phyloP scores from a whole-genome alignment of 30 jellyfish, hydroid and myxozoan species.

The Hydractinia echinata region DNA sequence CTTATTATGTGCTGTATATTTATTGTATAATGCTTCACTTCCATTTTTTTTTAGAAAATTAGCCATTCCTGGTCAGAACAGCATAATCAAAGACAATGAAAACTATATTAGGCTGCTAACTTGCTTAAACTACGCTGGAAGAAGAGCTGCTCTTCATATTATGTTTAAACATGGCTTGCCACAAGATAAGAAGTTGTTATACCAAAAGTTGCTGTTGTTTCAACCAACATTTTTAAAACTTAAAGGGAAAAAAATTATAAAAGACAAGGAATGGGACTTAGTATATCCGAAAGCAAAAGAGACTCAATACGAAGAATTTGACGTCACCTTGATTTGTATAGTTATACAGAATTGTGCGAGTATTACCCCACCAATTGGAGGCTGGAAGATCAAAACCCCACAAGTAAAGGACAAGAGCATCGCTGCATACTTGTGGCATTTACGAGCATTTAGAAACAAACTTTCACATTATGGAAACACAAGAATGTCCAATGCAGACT shows the following conservation, averaged over 20 bases:
- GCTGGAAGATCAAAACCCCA: not conserved
- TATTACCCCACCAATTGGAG: conserved; percentile 5
- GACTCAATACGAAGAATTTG: conserved; percentile 6
- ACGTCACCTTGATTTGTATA: not conserved
- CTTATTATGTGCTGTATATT: too few species aligned
- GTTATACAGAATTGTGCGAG: not conserved
- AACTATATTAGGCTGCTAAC: not conserved
- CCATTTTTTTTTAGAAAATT: too few species aligned
- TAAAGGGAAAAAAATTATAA: not conserved
- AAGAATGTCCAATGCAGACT: not conserved
- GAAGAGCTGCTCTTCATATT: not conserved
- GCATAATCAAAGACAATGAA: conserved; percentile 5
- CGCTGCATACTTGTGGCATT: not conserved
- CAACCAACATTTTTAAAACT: not conserved
- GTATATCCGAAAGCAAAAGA: not conserved
- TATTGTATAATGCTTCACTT: too few species aligned
- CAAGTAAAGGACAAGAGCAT: not conserved
- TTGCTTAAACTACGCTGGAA: not conserved
- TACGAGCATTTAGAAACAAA: too few species aligned
- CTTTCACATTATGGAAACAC: conserved; percentile 15
- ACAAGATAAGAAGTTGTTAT: not conserved
- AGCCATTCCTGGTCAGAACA: too few species aligned
- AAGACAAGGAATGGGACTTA: not conserved
- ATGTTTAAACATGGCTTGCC: conserved; percentile 6
- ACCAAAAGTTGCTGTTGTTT: not conserved